Base-by-base conservation (phyloP, 2,888 invertebrate genomes). In the Quadriops clusia region DNA sequence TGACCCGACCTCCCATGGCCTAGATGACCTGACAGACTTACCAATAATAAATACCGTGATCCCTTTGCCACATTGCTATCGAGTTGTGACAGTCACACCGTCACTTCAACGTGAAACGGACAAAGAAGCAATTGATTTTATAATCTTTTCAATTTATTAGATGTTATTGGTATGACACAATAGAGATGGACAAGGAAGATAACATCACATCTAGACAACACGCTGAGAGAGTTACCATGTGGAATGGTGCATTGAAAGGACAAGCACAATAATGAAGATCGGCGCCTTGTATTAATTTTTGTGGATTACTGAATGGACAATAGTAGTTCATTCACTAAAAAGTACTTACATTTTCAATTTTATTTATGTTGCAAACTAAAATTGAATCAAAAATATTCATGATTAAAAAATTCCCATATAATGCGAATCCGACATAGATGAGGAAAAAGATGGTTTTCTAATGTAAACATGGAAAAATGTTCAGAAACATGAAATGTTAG, bases 131-230 rank as follows among this genome's bases (percentile, higher is more conserved):
- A 61, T 60, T 59, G 61, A 61, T 60, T 60, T 57, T 60, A 56
- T 61, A 58, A 58, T 58, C 58, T 59, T 58, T 60, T 61, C 62
- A 61, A 61, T 61, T 60, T 59, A 57, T 55, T 56, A 50, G 56
- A 54, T 61, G 59, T 61, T 62, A 60, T 60, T 59, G 59, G 53
- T 55, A 56, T 52, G 55, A 53, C 56, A 60, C 60, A 60, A 60
- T 60, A 46, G 55, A 53, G 60, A 61, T 61, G 56, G 57, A 61
- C 60, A 60, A 36, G 51, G 39, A 23, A 46, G 59, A 59, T 59
- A 58, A 40, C 34, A 35, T 36, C 42, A 45, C 42, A 48, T 47
- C 50, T 42, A 43, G 51, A 47, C 50, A 45, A 44, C 53, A 46
- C 47, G 53, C 47, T 41, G 54, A 40, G 53, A 49, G 46, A 47